phyloP scores from a whole-genome alignment of 2,113 vertebrate species.

The Crotalus horridus region DNA sequence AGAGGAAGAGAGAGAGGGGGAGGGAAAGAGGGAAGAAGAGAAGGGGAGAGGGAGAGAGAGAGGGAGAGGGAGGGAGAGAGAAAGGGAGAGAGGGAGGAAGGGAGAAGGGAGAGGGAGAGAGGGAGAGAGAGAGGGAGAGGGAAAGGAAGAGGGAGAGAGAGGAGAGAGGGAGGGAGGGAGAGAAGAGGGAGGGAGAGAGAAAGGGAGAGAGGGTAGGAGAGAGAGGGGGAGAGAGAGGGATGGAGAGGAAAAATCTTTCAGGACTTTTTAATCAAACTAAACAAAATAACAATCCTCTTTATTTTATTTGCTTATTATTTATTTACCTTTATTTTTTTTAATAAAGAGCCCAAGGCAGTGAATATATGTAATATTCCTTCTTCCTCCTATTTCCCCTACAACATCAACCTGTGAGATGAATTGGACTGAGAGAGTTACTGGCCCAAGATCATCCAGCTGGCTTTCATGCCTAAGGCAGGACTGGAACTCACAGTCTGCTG shows the following conservation, averaged over 20 bases:
- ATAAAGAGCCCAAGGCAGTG: too few relatives aligned
- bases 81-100: accelerated
- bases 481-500: too few relatives aligned
- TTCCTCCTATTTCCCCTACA: too few relatives aligned
- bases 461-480: too few relatives aligned
- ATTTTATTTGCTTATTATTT: too few relatives aligned
- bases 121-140: accelerated
- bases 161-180: accelerated
- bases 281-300: background rate
- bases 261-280: background rate
- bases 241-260: background rate
- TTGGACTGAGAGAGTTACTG: too few relatives aligned
- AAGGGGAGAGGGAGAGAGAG: accelerated
- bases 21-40: accelerated
- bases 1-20: too few relatives aligned
- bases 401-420: too few relatives aligned
- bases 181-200: accelerated
- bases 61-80: accelerated
- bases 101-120: accelerated
- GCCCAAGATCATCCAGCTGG: too few relatives aligned
- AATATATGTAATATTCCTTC: too few relatives aligned
- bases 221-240: accelerated
- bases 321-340: too few relatives aligned
- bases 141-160: accelerated
- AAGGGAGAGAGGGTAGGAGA: accelerated